Percentiles rank a stretch among this genome's conserved stretches.
Conservation (phyloP, 1,140 invertebrate genomes). For the Zaprionus tsacasi region DNA sequence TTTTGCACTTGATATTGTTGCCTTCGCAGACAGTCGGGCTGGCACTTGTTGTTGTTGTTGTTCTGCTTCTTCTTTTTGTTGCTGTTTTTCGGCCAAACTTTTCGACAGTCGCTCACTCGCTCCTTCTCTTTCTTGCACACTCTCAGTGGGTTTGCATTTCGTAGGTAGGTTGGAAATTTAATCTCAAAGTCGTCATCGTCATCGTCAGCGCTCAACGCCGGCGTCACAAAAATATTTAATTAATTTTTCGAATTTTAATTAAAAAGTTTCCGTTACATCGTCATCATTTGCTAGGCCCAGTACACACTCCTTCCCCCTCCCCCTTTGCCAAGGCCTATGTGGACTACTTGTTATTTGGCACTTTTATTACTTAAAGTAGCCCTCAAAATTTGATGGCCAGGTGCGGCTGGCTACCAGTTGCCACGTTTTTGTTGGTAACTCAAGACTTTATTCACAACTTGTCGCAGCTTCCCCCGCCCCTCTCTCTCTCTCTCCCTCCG, state of each 20-base stretch:
- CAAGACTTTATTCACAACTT: slow-evolving; percentile 49
- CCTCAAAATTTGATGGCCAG: slow-evolving; percentile 54
- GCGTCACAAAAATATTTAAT: slow-evolving; percentile 82
- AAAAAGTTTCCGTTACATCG: slow-evolving; percentile 78
- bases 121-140: not conserved
- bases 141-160: slow-evolving; percentile 70
- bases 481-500: not conserved
- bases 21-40: slow-evolving; percentile 31
- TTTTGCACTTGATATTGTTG: slow-evolving; percentile 80
- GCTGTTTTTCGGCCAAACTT: slow-evolving; percentile 56
- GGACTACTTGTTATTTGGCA: slow-evolving; percentile 50
- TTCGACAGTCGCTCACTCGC: slow-evolving; percentile 49
- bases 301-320: no score
- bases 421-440: slow-evolving; percentile 42
- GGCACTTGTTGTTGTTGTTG: slow-evolving; percentile 24
- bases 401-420: slow-evolving; percentile 52
- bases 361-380: slow-evolving; percentile 72
- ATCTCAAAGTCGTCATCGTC: slow-evolving; percentile 81
- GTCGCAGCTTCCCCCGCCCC: slow-evolving; percentile 18
- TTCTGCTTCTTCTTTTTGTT: slow-evolving; percentile 17
- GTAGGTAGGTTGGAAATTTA: slow-evolving; percentile 79
- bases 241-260: slow-evolving; percentile 83
- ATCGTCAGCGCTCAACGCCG: slow-evolving; percentile 40
- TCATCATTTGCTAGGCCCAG: slow-evolving; percentile 47
- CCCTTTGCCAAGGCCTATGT: not conserved